Evolutionary conservation across 2,113 vertebrate species (phyloP), one percentile per base, ranked within the genome.

Genomic region (Trichomycterus rosablanca): DNA sequence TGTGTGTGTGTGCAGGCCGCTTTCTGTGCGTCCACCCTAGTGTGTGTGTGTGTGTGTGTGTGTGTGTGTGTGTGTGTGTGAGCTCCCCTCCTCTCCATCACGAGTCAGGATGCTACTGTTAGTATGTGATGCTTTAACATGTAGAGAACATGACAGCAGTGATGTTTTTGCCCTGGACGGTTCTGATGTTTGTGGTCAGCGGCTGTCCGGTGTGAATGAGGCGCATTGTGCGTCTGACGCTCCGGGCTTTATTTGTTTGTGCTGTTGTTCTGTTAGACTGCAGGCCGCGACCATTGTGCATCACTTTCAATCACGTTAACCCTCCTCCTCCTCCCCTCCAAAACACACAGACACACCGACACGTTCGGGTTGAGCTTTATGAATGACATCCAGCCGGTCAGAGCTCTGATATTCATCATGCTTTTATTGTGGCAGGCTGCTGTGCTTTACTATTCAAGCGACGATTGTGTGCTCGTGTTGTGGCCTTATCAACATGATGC

Each of bases 181-280:
- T 5, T 5, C n/a, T 3, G 12, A 15, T 15, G 37, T 5, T 2
- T 14, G 12, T n/a, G 12, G 37, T 5, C 8, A 12, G 37, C 37
- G 37, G 2, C 11, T n/a, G 37, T 1, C 37, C 12, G 3, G 37
- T 15, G 3, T 3, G 3, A 1, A 15, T 1, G 37, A 18, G 5
- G 37, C 37, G 12, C 37, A n/a, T 40, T 40, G 14, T 40, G 20
- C 18, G 11, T 39, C 12, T 7, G 6, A 7, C 52, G 14, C 5
- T 14, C 5, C 37, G 12, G 16, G 35, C 11, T 42, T 40, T 16
- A 14, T n/a, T 18, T 52, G 49, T 19, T 30, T 16, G 5, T 23
- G 80, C 86, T 84, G 24, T 14, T 52, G 49, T 19, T 30, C 7
- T 23, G 80, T 87, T 85, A 86, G 85, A 87, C 80, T 53, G 63